These are phyloP conservation scores for Tenthredo scrophulariae DNA, from an alignment of 2,888 invertebrate species.

Conservation along the genomic window DNA sequence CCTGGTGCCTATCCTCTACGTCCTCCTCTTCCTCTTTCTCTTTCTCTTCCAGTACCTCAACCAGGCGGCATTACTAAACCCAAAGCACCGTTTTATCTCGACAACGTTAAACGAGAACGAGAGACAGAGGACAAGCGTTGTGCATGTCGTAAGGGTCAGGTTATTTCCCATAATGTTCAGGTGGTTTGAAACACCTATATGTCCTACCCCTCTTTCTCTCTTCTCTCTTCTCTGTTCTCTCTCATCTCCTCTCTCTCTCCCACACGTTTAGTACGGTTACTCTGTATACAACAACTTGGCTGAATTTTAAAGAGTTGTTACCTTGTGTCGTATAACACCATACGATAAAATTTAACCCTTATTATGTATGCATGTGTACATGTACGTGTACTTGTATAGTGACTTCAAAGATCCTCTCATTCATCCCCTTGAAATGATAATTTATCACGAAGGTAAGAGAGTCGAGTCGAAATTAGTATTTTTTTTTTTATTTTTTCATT, in stretches of 20 bases:
- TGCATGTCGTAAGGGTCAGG: conserved; percentile 41
- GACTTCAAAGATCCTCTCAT: neutral
- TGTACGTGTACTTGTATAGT: neutral
- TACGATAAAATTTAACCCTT: neutral
- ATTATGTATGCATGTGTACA: neutral
- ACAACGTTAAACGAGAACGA: conserved; percentile 24
- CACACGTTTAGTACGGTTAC: neutral
- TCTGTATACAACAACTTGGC: neutral
- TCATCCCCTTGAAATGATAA: neutral
- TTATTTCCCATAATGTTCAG: conserved; percentile 22
- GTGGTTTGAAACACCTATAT: conserved; percentile 29
- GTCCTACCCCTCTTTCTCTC: neutral
- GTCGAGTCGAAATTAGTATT: no score
- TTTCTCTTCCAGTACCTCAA: neutral
- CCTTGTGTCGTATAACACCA: neutral
- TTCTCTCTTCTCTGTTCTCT: neutral
- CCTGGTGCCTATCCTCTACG: neutral
- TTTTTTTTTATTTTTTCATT: neutral
- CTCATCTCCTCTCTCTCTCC: neutral
- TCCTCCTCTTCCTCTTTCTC: neutral
- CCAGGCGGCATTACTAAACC: conserved; percentile 20
- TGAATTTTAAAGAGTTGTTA: neutral
- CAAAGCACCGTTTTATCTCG: conserved; percentile 37
- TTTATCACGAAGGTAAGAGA: no score
- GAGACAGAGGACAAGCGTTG: conserved; percentile 21